phyloP scores from a whole-genome alignment of 2,797 vertebrate species.

The Propithecus perrieri region DNA sequence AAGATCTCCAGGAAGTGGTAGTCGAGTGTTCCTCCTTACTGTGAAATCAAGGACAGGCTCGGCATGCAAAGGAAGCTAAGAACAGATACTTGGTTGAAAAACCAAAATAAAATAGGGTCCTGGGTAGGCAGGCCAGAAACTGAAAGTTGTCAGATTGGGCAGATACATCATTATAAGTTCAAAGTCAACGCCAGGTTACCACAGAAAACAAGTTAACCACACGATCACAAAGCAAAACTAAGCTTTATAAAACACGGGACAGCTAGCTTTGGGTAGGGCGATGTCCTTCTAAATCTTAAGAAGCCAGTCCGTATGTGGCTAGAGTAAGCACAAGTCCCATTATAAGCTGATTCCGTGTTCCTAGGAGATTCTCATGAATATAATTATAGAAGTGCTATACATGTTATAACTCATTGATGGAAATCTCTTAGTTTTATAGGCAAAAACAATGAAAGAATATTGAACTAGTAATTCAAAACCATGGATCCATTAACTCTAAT shows the following conservation, averaged over 20 bases:
- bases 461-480: background rate
- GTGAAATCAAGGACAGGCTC: background rate
- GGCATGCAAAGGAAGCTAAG: background rate
- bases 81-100: background rate
- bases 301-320: background rate
- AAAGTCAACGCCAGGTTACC: background rate
- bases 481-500: background rate
- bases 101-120: background rate
- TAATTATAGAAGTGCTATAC: background rate
- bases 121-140: background rate
- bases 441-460: background rate
- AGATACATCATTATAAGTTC: background rate
- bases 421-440: background rate
- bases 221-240: background rate
- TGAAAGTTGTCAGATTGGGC: background rate
- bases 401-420: background rate
- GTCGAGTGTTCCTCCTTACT: background rate
- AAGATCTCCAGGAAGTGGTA: background rate
- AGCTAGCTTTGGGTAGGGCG: background rate
- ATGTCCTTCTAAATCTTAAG: background rate
- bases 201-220: background rate
- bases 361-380: background rate
- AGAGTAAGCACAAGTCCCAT: background rate
- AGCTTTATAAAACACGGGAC: background rate
- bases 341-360: background rate